Percentiles rank a stretch among this genome's conserved stretches.
Evolutionary conservation across 2,888 invertebrate species (phyloP).

Genomic region (Ptychoptera albimana): DNA sequence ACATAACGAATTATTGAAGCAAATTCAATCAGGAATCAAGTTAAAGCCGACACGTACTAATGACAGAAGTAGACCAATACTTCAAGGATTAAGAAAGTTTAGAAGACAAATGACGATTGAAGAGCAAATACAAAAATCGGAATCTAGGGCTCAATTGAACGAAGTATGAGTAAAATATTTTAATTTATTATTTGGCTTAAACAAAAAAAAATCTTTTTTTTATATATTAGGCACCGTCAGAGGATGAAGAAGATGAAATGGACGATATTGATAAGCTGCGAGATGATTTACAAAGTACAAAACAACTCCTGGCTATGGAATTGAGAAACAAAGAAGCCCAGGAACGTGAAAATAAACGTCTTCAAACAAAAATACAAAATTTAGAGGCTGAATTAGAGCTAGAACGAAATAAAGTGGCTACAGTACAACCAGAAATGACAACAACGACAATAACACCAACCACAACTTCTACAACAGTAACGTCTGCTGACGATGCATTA

Average conservation of each 20-base stretch:
- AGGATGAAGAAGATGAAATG: constrained; percentile 65
- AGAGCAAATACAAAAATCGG: constrained; percentile 72
- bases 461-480: constrained; percentile 14
- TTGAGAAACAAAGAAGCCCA: constrained; percentile 71
- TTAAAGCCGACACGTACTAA: constrained; percentile 64
- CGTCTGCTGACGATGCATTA: constrained; percentile 43
- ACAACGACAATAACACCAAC: constrained; percentile 24
- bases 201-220: no score
- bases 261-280: constrained; percentile 83
- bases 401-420: constrained; percentile 35
- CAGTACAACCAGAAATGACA: constrained; percentile 9
- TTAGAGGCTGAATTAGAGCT: constrained; percentile 68
- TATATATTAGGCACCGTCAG: constrained; percentile 10
- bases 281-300: constrained; percentile 81
- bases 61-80: constrained; percentile 70
- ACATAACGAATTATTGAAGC: constrained; percentile 63
- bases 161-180: constrained; percentile 24
- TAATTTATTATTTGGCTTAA: no score
- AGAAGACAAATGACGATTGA: constrained; percentile 80
- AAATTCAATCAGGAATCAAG: constrained; percentile 62
- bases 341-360: constrained; percentile 71
- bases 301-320: constrained; percentile 78
- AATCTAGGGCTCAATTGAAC: constrained; percentile 44
- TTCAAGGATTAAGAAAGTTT: constrained; percentile 74
- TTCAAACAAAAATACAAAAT: constrained; percentile 60